Base-by-base conservation (phyloP, 2,888 invertebrate genomes). In the Dendrolimus houi region DNA sequence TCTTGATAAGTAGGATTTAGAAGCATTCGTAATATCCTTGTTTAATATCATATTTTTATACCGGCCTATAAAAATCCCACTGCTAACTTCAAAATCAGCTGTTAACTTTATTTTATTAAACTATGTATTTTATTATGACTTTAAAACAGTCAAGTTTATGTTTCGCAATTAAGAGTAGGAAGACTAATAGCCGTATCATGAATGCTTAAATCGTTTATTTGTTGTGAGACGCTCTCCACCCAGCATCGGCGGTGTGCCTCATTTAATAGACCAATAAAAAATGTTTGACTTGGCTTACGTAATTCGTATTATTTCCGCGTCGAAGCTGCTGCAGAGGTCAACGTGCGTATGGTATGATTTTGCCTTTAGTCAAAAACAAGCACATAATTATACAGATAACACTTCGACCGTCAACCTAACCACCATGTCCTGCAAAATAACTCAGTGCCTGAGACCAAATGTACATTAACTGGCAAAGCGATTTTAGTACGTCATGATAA, bases 261-360 rank as follows among this genome's bases (percentile, higher is more conserved):
- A 85, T 88, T 87, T 87, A 86, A 87, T 87, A 79, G 85, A 81
- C 85, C 83, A 86, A 87, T 89, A 89, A 89, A 89, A 89, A 89
- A 87, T 83, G 85, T 86, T 88, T 87, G 88, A 85, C 86, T 85
- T 72, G 72, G 82, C 86, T 89, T 89, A 88, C 89, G 89, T 87
- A 88, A 88, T 83, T 81, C 79, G 77, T 85, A 83, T 85, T 87
- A 87, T 90, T 88, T 89, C 89, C 89, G 87, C 83, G 82, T 86
- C 82, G 76, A 76, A 77, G 80, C 80, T 72, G 74, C 77, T 70
- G 64, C 72, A 74, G 82, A 85, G 85, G 83, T 85, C 85, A 84
- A 77, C 70, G 77, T 70, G 78, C 77, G 80, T 80, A 78, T 76
- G 76, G 80, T 80, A 78, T 76, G 76, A 81, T 83, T 77, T 77